These are phyloP conservation scores for Pachyseris speciosa DNA, from an alignment of 64 coral and sea anemone genomes.

Conservation along the genomic window DNA sequence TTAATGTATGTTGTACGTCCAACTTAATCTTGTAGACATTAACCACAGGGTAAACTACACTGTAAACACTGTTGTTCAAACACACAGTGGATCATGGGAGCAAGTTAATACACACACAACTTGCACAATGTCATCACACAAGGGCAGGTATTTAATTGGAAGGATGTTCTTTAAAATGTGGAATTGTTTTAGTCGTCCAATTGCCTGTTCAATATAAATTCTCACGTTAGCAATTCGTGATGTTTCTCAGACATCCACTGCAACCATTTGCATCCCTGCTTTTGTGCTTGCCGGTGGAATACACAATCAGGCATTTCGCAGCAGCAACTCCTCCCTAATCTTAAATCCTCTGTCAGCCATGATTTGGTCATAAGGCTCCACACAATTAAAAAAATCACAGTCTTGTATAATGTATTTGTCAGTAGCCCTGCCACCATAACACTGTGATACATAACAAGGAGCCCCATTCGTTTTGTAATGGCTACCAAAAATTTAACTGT, in stretches of 20 bases:
- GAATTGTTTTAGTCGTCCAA: conserved; percentile 45
- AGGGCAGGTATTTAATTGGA: conserved; percentile 6
- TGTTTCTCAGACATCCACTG: conserved; percentile 43
- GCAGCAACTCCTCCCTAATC: conserved; percentile 53
- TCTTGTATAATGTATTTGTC: conserved; percentile 42
- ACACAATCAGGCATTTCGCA: conserved; percentile 27
- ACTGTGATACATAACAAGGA: not conserved
- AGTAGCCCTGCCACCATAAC: conserved; percentile 47
- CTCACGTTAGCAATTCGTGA: conserved; percentile 37
- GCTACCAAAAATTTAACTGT: conserved; percentile 46
- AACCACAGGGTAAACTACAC: not conserved
- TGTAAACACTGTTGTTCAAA: not conserved
- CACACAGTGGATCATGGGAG: conserved; percentile 38
- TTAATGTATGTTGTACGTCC: not conserved
- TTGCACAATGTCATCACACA: conserved; percentile 50
- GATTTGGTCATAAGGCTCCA: conserved; percentile 48
- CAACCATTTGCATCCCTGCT: conserved; percentile 47
- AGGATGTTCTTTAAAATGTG: conserved; percentile 8
- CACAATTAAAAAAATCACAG: conserved; percentile 32
- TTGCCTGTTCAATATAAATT: conserved; percentile 54
- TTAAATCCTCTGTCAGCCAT: conserved; percentile 69
- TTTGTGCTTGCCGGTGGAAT: conserved; percentile 59
- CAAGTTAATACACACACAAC: conserved; percentile 38
- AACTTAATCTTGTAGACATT: not conserved
- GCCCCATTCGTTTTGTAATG: conserved; percentile 28